Evolutionary conservation across 2,797 vertebrate species (phyloP).

Genomic region (Aeoliscus strigatus): DNA sequence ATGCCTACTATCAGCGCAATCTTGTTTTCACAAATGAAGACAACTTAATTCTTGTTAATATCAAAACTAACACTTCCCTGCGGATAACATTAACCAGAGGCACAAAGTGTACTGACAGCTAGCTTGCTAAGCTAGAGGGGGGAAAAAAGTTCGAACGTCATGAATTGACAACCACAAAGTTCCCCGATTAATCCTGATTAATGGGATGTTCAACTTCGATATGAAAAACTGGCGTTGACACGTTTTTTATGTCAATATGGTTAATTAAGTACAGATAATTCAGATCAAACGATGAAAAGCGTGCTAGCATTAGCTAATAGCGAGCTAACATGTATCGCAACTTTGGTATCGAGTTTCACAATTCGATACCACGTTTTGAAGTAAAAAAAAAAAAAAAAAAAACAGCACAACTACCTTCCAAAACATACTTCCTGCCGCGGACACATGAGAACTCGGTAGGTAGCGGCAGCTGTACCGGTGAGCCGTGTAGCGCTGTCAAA

Average conservation of each 20-base stretch:
- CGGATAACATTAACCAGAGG: no score
- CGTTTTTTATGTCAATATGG: neutral
- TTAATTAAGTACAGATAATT: constrained; percentile 4
- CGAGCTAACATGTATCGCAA: constrained; percentile 5
- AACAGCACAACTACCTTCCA: fast-evolving
- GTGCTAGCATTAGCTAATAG: constrained; percentile 45
- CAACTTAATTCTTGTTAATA: no score
- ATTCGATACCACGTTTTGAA: neutral
- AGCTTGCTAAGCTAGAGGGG: no score
- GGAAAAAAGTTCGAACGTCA: neutral
- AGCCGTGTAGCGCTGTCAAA: constrained; percentile 39
- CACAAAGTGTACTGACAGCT: no score
- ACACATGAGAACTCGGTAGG: neutral
- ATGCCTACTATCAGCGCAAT: no score
- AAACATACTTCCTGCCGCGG: neutral
- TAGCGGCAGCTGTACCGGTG: constrained; percentile 33
- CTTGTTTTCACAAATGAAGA: no score
- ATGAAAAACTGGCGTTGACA: neutral
- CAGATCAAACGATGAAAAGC: constrained; percentile 4
- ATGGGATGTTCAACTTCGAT: no score
- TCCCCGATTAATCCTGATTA: neutral
- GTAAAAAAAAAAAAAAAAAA: no score
- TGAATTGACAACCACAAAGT: neutral
- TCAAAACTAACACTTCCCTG: no score
- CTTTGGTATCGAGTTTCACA: neutral